A percentile compares a stretch with the other conserved stretches of the same genome.
phyloP scores from a whole-genome alignment of 2,113 vertebrate genomes.

The Malurus elegans region DNA sequence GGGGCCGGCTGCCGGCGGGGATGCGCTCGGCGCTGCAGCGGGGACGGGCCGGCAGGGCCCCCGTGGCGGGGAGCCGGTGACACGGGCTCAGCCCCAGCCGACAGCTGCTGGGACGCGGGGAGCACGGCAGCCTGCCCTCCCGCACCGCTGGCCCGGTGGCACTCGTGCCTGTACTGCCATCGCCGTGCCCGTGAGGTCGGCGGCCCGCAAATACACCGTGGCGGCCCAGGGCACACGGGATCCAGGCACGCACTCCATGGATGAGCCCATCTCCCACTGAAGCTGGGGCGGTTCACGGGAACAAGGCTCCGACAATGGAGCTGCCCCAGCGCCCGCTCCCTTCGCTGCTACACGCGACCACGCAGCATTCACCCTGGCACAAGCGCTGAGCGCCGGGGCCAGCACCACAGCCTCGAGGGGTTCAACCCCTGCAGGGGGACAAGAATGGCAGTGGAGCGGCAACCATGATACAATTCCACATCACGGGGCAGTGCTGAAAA shows the following conservation, averaged over 20 bases:
- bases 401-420: background rate
- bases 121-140: background rate
- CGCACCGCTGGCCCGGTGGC: background rate
- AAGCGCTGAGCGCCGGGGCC: rapidly evolving
- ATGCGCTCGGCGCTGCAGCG: background rate
- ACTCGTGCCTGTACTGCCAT: background rate
- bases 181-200: background rate
- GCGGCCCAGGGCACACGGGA: background rate
- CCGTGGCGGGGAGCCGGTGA: too few species aligned
- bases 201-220: rapidly evolving
- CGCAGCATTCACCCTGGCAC: rapidly evolving
- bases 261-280: rapidly evolving
- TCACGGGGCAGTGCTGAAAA: background rate
- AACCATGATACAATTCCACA: rapidly evolving
- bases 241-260: rapidly evolving
- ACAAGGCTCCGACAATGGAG: rapidly evolving
- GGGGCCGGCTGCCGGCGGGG: background rate
- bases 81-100: background rate
- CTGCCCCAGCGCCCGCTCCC: background rate
- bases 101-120: background rate
- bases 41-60: background rate
- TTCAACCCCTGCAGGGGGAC: rapidly evolving
- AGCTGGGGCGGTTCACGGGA: rapidly evolving
- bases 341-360: rapidly evolving
- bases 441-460: background rate